phyloP scores from a whole-genome alignment of 2,113 vertebrate species.

The Brachyhypopomus occidentalis region DNA sequence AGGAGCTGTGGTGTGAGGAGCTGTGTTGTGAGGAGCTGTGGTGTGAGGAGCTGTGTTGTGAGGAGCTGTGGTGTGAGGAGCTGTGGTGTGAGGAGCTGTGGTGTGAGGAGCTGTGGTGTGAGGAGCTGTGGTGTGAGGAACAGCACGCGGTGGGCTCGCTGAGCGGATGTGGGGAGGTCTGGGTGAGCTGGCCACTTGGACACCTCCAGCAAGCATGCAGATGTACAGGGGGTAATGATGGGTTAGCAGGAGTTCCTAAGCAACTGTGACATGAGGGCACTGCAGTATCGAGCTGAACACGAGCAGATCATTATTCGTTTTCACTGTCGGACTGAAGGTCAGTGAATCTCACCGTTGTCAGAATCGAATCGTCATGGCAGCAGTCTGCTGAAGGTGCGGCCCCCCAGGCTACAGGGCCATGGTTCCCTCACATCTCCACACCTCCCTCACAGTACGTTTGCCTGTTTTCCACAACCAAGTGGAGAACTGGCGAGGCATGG shows the following conservation, averaged over 20 bases:
- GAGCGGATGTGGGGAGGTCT: background rate
- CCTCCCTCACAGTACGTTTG: background rate
- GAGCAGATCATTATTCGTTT: background rate
- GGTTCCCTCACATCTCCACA: conserved; percentile 1
- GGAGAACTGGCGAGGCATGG: background rate
- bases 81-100: no score
- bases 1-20: no score
- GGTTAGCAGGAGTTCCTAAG: no score
- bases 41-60: no score
- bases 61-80: no score
- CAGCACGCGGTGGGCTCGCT: background rate
- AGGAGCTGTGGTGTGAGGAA: no score
- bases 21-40: no score
- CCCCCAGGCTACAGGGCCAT: background rate
- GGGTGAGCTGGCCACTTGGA: background rate
- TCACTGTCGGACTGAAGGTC: background rate
- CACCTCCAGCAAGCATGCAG: background rate
- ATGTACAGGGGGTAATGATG: background rate
- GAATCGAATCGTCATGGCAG: background rate
- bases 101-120: no score
- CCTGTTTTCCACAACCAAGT: background rate
- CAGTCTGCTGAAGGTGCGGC: background rate
- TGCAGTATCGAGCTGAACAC: background rate
- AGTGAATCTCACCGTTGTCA: background rate
- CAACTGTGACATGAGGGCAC: background rate